phyloP scores from a whole-genome alignment of 2,113 vertebrate genomes.

The Chionodraco myersi region DNA sequence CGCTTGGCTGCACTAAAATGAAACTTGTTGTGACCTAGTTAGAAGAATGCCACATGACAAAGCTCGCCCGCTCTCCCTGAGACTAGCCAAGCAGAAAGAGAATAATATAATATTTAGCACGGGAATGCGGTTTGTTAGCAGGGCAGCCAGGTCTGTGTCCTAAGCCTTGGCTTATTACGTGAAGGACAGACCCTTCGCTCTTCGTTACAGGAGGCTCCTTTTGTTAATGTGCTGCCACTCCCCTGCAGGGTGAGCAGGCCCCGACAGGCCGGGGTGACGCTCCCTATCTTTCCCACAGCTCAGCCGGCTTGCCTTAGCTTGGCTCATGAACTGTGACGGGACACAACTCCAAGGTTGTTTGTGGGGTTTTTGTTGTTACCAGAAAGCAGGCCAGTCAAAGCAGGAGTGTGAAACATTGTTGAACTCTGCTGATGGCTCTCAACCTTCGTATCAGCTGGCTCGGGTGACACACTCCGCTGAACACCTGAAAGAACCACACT shows the following conservation, averaged over 20 bases:
- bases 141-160: slow-evolving; percentile 52
- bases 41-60: slow-evolving; percentile 73
- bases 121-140: slow-evolving; percentile 51
- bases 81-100: slow-evolving; percentile 75
- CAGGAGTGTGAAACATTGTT: slow-evolving; percentile 48
- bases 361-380: slow-evolving; percentile 21
- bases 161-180: slow-evolving; percentile 68
- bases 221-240: slow-evolving; percentile 69
- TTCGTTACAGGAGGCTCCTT: slow-evolving; percentile 27
- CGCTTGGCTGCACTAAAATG: slow-evolving; percentile 77
- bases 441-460: slow-evolving; percentile 68
- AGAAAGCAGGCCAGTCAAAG: slow-evolving; percentile 37
- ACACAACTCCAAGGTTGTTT: slow-evolving; percentile 78
- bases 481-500: slow-evolving; percentile 70
- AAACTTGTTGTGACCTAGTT: slow-evolving; percentile 83
- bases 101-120: slow-evolving; percentile 58
- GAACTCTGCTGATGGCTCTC: slow-evolving; percentile 68
- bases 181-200: slow-evolving; percentile 63
- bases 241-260: slow-evolving; percentile 64
- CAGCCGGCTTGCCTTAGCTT: slow-evolving; percentile 66
- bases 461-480: slow-evolving; percentile 58
- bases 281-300: slow-evolving; percentile 59
- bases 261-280: slow-evolving; percentile 67
- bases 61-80: slow-evolving; percentile 59
- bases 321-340: slow-evolving; percentile 74